Evolutionary conservation across 2,113 vertebrate genomes (phyloP).

Genomic region (Toxotes jaculatrix): DNA sequence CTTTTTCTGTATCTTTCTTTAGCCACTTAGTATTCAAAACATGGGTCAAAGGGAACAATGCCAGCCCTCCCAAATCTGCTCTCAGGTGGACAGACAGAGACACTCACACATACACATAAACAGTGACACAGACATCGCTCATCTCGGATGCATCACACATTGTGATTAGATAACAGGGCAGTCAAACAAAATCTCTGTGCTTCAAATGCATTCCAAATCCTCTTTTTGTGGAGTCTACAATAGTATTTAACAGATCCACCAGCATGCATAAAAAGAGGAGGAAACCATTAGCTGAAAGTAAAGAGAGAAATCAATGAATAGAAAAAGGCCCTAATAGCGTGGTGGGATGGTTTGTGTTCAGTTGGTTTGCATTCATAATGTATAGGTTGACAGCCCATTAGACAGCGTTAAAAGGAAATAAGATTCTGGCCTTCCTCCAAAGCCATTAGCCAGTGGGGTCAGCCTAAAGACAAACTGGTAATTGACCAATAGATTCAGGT

Average conservation of each 20-base stretch:
- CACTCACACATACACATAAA: conserved; percentile 45
- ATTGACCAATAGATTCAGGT: conserved; percentile 81
- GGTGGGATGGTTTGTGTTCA: conserved; percentile 50
- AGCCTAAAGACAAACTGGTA: conserved; percentile 73
- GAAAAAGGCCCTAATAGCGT: conserved; percentile 65
- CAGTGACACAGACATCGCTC: conserved; percentile 56
- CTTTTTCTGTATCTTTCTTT: not conserved
- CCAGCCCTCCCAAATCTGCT: not conserved
- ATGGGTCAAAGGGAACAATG: conserved; percentile 34
- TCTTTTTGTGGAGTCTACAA: conserved; percentile 36
- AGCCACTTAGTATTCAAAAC: conserved; percentile 49
- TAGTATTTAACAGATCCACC: conserved; percentile 56
- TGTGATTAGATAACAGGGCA: conserved; percentile 49
- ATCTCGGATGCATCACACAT: conserved; percentile 64
- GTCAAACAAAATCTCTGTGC: conserved; percentile 62
- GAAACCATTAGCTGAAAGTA: conserved; percentile 56
- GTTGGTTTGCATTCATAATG: conserved; percentile 78
- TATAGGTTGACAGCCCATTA: conserved; percentile 79
- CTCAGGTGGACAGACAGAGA: conserved; percentile 49
- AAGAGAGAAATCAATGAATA: conserved; percentile 75
- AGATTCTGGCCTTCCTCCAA: conserved; percentile 73
- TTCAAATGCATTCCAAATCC: conserved; percentile 53
- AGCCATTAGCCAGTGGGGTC: conserved; percentile 78
- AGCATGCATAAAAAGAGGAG: conserved; percentile 52
- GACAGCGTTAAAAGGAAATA: conserved; percentile 79